Evolutionary conservation across 2,888 invertebrate genomes (phyloP), one percentile per base, ranked within the genome.

Genomic region (Rhorus exstirpatorius): DNA sequence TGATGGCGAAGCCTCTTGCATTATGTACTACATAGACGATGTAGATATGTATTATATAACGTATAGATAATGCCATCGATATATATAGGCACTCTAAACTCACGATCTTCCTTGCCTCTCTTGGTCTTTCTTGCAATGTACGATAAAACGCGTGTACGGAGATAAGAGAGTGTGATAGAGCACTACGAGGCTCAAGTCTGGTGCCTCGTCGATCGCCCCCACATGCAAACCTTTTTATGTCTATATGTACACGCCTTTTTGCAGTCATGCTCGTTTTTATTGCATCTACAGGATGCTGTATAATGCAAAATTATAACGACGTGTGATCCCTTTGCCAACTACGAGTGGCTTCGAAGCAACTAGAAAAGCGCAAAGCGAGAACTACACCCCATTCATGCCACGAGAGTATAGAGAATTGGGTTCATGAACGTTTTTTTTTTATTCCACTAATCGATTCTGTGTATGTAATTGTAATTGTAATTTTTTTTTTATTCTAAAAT

Each of bases 91-190:
- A 44, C 44, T 60, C 53, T 55, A 61, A 44, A 63, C 55, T 58
- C 80, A 53, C 68, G 80, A 70, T 79, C 41, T 51, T 68, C 49
- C 44, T 60, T 38, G 19, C 41, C 46, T 61, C 72, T 61, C 63
- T 53, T 75, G 63, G 63, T 80, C 80, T 80, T 75, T 70, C n/a
- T 70, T 70, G 75, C 72, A 84, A 86, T 86, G 87, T 88, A 84
- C 87, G 86, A 88, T 87, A 85, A 84, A 87, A 85, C 83, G 85
- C 84, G 72, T 83, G 79, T 79, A 80, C 82, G 63, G 78, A 75
- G 84, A 85, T 87, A 83, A 79, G 78, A 58, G 71, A 61, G 44
- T 26, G 26, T 72, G 74, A 53, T 24, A 44, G 35, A 51, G 38
- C 53, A 24, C 17, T 58, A 31, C 67, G 51, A 68, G 44, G 53